A percentile compares a stretch with the other conserved stretches of the same genome.
These are phyloP conservation scores for Epinotia demarniana DNA, from an alignment of 2,888 invertebrate genomes.

Conservation along the genomic window DNA sequence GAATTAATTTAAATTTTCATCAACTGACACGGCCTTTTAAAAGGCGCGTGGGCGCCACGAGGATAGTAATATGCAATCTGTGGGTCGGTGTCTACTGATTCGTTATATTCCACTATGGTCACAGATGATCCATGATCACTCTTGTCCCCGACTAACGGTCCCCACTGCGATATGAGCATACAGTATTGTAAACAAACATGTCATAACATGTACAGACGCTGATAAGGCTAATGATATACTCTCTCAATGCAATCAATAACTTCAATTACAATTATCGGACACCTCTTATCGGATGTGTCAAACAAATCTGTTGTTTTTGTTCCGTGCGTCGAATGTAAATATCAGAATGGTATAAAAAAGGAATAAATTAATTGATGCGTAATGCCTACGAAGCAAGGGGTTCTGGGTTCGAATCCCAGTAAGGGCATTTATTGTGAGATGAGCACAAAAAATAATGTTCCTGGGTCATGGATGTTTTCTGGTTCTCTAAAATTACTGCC, in stretches of 20 bases:
- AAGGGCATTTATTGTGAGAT: too few species aligned
- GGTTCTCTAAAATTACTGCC: too few species aligned
- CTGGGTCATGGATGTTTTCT: too few species aligned
- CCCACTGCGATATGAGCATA: conserved; percentile 71
- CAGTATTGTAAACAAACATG: conserved; percentile 77
- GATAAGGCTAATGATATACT: conserved; percentile 78
- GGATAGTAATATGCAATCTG: not conserved
- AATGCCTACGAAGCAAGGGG: too few species aligned
- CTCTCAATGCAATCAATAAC: conserved; percentile 75
- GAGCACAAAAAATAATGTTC: too few species aligned
- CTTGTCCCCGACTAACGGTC: conserved; percentile 78
- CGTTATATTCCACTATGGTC: conserved; percentile 27
- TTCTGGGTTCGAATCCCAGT: too few species aligned
- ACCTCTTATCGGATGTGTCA: conserved; percentile 60
- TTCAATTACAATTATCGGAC: conserved; percentile 70
- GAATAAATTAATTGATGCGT: not conserved
- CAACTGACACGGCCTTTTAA: too few species aligned
- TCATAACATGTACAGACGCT: conserved; percentile 75
- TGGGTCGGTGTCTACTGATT: conserved; percentile 27
- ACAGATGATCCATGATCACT: conserved; percentile 70
- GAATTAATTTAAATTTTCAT: too few species aligned
- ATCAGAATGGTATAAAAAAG: not conserved
- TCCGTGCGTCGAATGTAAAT: conserved; percentile 15
- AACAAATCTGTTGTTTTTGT: conserved; percentile 36
- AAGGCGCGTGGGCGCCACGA: too few species aligned